These are phyloP conservation scores for Allolobophora icterica DNA, from an alignment of 2,888 invertebrate genomes.

Conservation along the genomic window DNA sequence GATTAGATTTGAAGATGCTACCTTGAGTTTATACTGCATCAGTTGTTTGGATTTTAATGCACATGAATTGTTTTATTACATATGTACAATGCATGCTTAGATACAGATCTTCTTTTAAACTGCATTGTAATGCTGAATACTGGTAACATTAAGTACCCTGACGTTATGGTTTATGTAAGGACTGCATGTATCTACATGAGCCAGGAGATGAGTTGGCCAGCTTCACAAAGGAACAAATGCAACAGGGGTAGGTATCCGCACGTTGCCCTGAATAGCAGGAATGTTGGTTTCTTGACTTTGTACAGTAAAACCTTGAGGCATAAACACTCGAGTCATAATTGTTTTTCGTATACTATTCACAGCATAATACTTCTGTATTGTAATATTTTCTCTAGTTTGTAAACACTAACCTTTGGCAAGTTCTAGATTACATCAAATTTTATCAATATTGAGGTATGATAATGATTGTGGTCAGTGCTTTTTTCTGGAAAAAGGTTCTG, in stretches of 20 bases:
- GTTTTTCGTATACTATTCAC: background rate
- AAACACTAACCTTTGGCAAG: no score
- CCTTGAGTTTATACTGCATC: background rate
- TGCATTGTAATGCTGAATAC: background rate
- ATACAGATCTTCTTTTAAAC: background rate
- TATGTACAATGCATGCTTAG: background rate
- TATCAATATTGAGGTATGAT: no score
- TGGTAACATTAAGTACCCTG: background rate
- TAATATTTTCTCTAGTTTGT: background rate
- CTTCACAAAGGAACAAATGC: constrained; percentile 98
- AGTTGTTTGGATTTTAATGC: background rate
- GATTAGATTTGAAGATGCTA: background rate
- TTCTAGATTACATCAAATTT: no score
- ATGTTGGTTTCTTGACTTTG: background rate
- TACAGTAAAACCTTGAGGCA: background rate
- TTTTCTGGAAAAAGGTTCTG: no score
- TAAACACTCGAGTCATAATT: background rate
- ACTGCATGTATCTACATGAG: constrained; percentile 99
- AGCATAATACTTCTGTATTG: no score
- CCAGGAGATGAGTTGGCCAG: constrained; percentile 90
- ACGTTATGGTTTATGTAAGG: constrained; percentile 66
- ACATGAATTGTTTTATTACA: background rate
- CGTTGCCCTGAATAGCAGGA: background rate
- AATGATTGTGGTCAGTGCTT: no score
- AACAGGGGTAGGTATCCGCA: constrained; percentile 74